These are phyloP conservation scores for Denticeps clupeoides DNA, from an alignment of 2,797 vertebrate species.

Conservation along the genomic window DNA sequence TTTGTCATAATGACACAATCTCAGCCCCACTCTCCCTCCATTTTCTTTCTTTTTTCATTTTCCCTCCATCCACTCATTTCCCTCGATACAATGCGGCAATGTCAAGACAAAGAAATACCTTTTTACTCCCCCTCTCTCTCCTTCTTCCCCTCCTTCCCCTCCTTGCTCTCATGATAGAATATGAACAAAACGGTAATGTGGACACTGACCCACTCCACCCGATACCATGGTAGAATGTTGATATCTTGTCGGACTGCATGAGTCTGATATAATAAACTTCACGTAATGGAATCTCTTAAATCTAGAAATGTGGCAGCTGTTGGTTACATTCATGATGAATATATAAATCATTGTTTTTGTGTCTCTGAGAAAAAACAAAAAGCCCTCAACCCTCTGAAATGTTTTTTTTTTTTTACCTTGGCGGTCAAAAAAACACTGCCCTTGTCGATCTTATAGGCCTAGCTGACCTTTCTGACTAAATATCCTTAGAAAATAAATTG, in stretches of 20 bases:
- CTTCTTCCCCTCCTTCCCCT: slow-evolving; percentile 39
- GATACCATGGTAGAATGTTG: too few relatives aligned
- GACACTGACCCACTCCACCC: slow-evolving; percentile 23
- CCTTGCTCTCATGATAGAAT: slow-evolving; percentile 45
- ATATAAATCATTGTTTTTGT: too few relatives aligned
- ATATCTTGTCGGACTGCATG: slow-evolving; percentile 5
- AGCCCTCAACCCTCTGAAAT: too few relatives aligned
- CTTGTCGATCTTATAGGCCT: too few relatives aligned
- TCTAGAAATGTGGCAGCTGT: too few relatives aligned
- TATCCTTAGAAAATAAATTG: slow-evolving; percentile 1
- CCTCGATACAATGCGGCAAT: slow-evolving; percentile 6
- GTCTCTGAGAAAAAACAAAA: too few relatives aligned
- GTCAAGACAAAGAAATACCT: neutral
- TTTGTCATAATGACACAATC: slow-evolving; percentile 62
- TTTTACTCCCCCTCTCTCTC: neutral
- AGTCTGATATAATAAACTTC: too few relatives aligned
- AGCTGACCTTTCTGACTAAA: neutral
- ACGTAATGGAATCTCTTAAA: too few relatives aligned
- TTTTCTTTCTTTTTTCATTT: slow-evolving; percentile 11
- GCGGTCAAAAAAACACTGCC: too few relatives aligned
- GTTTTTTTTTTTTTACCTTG: too few relatives aligned
- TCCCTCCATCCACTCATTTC: slow-evolving; percentile 24
- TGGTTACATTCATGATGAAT: too few relatives aligned
- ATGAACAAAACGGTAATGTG: slow-evolving; percentile 51
- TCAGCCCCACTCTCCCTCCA: slow-evolving; percentile 22